Evolutionary conservation across 2,888 invertebrate genomes (phyloP).

Genomic region (Gastracanthus pulcherrimus): DNA sequence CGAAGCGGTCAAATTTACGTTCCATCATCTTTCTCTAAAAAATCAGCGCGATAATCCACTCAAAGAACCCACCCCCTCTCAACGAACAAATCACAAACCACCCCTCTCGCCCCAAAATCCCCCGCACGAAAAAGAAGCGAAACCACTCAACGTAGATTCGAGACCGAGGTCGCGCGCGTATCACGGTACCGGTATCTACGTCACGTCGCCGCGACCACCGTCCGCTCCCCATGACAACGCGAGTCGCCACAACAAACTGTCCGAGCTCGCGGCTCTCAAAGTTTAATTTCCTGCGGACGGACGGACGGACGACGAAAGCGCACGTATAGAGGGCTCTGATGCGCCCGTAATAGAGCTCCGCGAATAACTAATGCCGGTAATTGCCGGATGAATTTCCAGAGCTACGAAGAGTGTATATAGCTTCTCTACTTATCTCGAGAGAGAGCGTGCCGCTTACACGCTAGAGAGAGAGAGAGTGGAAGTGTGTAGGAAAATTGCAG

Average conservation of each 20-base stretch:
- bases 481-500: constrained; percentile 23
- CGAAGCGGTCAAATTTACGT: too few species aligned
- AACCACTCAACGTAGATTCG: too few species aligned
- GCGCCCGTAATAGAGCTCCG: constrained; percentile 6
- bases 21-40: too few species aligned
- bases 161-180: too few species aligned
- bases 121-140: too few species aligned
- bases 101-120: too few species aligned
- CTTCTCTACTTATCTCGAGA: neutral
- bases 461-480: constrained; percentile 11
- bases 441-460: neutral
- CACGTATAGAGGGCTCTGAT: neutral
- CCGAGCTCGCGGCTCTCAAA: constrained; percentile 70
- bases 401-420: neutral
- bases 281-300: constrained; percentile 75
- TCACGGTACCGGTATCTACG: constrained; percentile 74
- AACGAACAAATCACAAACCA: too few species aligned
- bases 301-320: constrained; percentile 59
- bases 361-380: constrained; percentile 63
- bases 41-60: too few species aligned
- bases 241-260: constrained; percentile 73
- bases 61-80: too few species aligned
- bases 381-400: constrained; percentile 41
- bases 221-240: constrained; percentile 71
- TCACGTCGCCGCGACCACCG: constrained; percentile 58